These are phyloP conservation scores for Dipodomys ordii DNA, from an alignment of 2,113 vertebrate species.

Conservation along the genomic window DNA sequence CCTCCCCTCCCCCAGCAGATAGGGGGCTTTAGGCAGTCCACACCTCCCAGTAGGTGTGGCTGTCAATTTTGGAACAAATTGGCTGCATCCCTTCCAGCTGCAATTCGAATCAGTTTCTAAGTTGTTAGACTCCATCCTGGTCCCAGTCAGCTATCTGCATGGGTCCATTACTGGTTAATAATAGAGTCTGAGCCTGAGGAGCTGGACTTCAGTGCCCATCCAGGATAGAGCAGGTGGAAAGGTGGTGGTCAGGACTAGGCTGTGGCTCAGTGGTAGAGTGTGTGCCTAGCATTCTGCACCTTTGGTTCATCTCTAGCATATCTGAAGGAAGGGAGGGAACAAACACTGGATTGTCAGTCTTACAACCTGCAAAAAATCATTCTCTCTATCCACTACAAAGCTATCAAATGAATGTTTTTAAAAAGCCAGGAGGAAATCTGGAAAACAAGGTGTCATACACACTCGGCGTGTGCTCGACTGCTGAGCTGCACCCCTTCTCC, in stretches of 20 bases:
- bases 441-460: too few species aligned
- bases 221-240: neutral
- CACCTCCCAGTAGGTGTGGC: neutral
- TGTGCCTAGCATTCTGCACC: too few species aligned
- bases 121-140: neutral
- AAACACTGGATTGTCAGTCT: neutral
- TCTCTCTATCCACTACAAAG: neutral
- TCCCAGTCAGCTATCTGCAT: neutral
- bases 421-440: neutral
- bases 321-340: too few species aligned
- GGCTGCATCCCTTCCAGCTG: neutral
- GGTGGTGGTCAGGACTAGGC: neutral
- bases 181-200: rapidly evolving
- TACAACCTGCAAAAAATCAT: neutral
- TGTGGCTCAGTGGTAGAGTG: neutral
- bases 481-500: too few species aligned
- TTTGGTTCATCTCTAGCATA: neutral
- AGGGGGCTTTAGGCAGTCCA: neutral
- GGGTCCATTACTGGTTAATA: neutral
- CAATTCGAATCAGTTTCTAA: neutral
- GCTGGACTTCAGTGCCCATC: neutral
- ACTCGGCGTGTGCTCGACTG: too few species aligned
- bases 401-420: neutral
- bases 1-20: rapidly evolving
- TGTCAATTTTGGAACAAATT: neutral